Conservation (phyloP, 2,888 invertebrate species). For the Melieria crassipennis region DNA sequence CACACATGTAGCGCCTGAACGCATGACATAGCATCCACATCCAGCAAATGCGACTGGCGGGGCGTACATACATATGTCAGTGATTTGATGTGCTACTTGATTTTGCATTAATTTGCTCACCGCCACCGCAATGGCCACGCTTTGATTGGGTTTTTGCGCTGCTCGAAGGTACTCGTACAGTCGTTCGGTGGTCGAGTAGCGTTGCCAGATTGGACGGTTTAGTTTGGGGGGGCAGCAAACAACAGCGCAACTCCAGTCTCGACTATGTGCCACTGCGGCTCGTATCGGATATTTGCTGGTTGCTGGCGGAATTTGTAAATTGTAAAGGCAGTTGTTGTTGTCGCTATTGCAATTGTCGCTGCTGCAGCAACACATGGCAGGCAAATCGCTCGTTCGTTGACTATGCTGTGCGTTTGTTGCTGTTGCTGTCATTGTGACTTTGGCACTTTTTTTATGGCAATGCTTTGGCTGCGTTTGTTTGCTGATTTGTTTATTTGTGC, state of each 20-base stretch:
- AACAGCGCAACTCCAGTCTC: too few species aligned
- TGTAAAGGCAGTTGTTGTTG: neutral
- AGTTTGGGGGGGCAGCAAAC: too few species aligned
- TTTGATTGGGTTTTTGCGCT: neutral
- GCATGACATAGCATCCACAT: too few species aligned
- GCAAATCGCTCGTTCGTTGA: neutral
- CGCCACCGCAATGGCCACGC: slow-evolving; percentile 16
- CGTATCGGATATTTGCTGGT: neutral
- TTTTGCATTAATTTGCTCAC: slow-evolving; percentile 28
- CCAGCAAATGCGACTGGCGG: too few species aligned
- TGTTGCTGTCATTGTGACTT: neutral
- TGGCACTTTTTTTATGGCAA: neutral
- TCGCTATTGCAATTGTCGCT: neutral
- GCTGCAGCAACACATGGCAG: neutral
- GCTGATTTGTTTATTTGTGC: too few species aligned
- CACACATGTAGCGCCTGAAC: neutral
- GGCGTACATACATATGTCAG: neutral
- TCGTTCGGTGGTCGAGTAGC: neutral
- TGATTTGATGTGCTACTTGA: slow-evolving; percentile 19
- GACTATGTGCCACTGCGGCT: neutral
- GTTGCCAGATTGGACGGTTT: neutral
- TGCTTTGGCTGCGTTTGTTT: too few species aligned
- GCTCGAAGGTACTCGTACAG: neutral
- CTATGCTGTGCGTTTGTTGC: neutral
- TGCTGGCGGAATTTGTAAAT: neutral